These are phyloP conservation scores for Nibea albiflora DNA, from an alignment of 2,113 vertebrate genomes.

Conservation along the genomic window DNA sequence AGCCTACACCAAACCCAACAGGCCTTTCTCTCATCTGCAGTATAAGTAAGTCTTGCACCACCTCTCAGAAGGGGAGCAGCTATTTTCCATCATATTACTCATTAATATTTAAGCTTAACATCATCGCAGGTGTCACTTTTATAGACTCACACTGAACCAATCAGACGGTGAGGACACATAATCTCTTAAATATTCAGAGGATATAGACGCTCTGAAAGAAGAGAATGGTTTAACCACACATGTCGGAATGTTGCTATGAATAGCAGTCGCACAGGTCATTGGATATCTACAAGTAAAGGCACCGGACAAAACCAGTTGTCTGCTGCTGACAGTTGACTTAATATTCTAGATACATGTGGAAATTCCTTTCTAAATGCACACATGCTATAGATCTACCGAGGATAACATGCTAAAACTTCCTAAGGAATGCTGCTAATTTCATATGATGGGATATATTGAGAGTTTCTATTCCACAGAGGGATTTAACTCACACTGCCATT, in stretches of 20 bases:
- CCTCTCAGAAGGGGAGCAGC: neutral
- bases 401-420: neutral
- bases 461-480: slow-evolving; percentile 43
- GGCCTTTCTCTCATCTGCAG: no score
- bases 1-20: no score
- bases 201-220: slow-evolving; percentile 33
- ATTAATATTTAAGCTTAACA: neutral
- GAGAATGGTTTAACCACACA: slow-evolving; percentile 48
- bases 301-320: slow-evolving; percentile 70
- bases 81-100: neutral
- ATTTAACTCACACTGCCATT: slow-evolving; percentile 24
- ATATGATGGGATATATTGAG: neutral
- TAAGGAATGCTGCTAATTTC: neutral
- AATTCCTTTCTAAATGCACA: slow-evolving; percentile 58
- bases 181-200: slow-evolving; percentile 36
- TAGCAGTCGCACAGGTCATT: slow-evolving; percentile 66
- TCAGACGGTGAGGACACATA: slow-evolving; percentile 31
- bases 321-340: slow-evolving; percentile 61
- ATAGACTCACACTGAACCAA: neutral
- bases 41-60: neutral
- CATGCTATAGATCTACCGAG: neutral
- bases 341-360: slow-evolving; percentile 38
- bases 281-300: slow-evolving; percentile 58
- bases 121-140: slow-evolving; percentile 34
- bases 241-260: slow-evolving; percentile 66